Conservation (phyloP, 2,797 vertebrate genomes). For the Microchirus variegatus region DNA sequence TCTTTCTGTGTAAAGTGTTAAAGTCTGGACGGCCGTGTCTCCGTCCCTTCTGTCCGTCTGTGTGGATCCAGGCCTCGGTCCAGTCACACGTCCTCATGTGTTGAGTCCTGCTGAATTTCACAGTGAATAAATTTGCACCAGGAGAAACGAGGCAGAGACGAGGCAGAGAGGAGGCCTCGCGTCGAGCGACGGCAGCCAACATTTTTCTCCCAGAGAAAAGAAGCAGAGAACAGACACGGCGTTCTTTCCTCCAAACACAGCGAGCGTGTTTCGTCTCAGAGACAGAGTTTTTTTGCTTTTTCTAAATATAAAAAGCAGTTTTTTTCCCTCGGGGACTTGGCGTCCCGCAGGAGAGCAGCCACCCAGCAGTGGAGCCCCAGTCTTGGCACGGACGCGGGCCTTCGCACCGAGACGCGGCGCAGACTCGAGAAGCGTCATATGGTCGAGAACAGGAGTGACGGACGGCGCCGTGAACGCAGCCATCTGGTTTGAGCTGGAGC, state of each 20-base stretch:
- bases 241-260: slow-evolving; percentile 35
- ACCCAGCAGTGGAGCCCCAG: slow-evolving; percentile 77
- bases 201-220: slow-evolving; percentile 22
- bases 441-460: slow-evolving; percentile 82
- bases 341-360: slow-evolving; percentile 68
- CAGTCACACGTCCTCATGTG: slow-evolving; percentile 72
- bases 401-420: slow-evolving; percentile 67
- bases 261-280: not conserved
- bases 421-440: slow-evolving; percentile 85
- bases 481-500: slow-evolving; percentile 85
- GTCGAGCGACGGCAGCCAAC: slow-evolving; percentile 56
- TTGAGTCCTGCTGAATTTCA: slow-evolving; percentile 70
- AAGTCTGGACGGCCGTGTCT: slow-evolving; percentile 57
- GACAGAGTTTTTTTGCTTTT: not conserved
- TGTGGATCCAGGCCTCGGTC: slow-evolving; percentile 64
- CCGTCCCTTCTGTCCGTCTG: slow-evolving; percentile 63
- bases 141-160: slow-evolving; percentile 14
- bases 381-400: slow-evolving; percentile 69
- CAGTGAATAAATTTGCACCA: slow-evolving; percentile 79
- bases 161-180: slow-evolving; percentile 55
- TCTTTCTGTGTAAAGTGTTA: not conserved
- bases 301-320: slow-evolving; percentile 59
- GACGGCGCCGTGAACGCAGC: slow-evolving; percentile 76
- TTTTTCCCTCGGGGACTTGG: slow-evolving; percentile 76
- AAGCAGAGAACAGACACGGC: slow-evolving; percentile 32